phyloP scores from a whole-genome alignment of 2,888 invertebrate species.

The Buathra laborator region DNA sequence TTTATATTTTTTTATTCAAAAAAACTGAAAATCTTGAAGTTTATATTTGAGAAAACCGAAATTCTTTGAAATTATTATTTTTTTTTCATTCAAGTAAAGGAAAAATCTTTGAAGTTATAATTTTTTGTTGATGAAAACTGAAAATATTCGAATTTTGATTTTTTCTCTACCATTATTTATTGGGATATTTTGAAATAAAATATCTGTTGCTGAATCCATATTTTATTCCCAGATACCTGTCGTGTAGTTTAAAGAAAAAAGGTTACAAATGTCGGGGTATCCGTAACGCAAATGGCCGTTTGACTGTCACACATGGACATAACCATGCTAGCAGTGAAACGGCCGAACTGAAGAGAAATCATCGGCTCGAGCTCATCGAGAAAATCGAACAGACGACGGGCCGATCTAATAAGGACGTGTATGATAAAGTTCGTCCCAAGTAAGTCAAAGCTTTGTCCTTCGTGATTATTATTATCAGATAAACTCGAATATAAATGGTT shows the following conservation, averaged over 20 bases:
- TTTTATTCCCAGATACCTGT: constrained; percentile 15
- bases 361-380: constrained; percentile 4
- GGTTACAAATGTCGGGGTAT: not conserved
- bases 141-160: no score
- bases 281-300: not conserved
- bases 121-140: no score
- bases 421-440: constrained; percentile 8
- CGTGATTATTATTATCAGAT: not conserved
- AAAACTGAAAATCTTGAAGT: not conserved
- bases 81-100: not conserved
- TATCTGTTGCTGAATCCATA: not conserved
- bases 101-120: not conserved
- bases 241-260: constrained; percentile 17
- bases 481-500: no score
- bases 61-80: no score
- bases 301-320: not conserved
- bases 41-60: no score
- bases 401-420: not conserved
- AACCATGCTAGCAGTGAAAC: constrained; percentile 14
- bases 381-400: constrained; percentile 14
- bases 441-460: not conserved
- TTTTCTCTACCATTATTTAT: not conserved
- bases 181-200: not conserved
- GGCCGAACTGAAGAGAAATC: constrained; percentile 8
- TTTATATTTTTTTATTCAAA: not conserved